Conservation (phyloP, 2,888 invertebrate species). For the Coremacera marginata region DNA sequence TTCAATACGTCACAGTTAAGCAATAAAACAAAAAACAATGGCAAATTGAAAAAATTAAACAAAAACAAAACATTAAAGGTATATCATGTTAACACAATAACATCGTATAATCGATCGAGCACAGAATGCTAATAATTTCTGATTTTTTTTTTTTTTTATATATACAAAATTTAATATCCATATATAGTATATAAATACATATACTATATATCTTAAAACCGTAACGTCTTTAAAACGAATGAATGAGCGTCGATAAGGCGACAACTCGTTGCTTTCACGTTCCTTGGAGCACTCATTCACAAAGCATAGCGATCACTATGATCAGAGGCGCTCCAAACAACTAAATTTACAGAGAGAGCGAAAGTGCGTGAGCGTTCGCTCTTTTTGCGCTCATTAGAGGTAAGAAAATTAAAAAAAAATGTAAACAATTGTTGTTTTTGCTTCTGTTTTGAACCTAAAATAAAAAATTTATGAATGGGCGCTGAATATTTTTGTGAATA, state of each 20-base stretch:
- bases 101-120: slow-evolving; percentile 23
- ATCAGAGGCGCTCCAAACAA: neutral
- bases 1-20: slow-evolving; percentile 15
- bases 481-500: slow-evolving; percentile 12
- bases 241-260: slow-evolving; percentile 8
- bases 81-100: slow-evolving; percentile 1
- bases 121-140: slow-evolving; percentile 17
- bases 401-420: slow-evolving; percentile 17
- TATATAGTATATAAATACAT: neutral
- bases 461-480: slow-evolving; percentile 40
- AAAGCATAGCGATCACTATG: neutral
- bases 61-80: neutral
- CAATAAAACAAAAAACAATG: slow-evolving; percentile 2
- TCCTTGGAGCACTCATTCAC: slow-evolving; percentile 35
- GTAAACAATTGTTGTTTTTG: slow-evolving; percentile 33
- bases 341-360: neutral
- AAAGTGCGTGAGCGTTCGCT: neutral
- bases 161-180: neutral
- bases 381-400: neutral
- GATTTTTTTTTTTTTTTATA: slow-evolving; percentile 1
- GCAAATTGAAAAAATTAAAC: neutral
- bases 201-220: neutral
- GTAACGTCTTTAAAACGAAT: slow-evolving; percentile 8
- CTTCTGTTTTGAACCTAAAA: slow-evolving; percentile 14
- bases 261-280: slow-evolving; percentile 36